Base-by-base conservation (phyloP, 2,797 vertebrate genomes). In the Somateria mollissima region DNA sequence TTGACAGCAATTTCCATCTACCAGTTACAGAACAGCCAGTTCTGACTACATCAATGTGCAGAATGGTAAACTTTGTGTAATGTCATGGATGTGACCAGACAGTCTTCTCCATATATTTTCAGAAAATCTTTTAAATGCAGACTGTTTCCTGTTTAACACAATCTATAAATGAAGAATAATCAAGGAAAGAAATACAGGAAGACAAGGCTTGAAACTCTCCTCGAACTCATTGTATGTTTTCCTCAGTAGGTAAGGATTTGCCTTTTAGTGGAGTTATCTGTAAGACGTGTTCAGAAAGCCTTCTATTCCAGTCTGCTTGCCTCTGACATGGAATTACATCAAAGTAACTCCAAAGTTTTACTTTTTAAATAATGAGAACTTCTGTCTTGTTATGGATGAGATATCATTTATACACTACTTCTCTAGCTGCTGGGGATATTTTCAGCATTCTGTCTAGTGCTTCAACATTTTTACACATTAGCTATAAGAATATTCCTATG, bases 391-490 rank as follows among this genome's bases (percentile, higher is more conserved):
- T 66, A 2, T 21, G 16, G 57, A 25, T 70, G 39, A 66, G 67
- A 73, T n/a, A 16, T 4, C 27, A 64, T 34, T 57, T 47, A 27
- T 22, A 37, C 2, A 3, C 25, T 66, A 97, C 97, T 97, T 98
- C 96, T 92, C 65, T 92, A 82, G 96, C 96, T 27, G 74, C 73
- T 57, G 75, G 92, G 62, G 94, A 96, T 10, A 92, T 56, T 89
- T 98, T 97, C 49, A 98, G 93, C 80, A 93, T 96, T 84, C 94
- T 97, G 64, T 97, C 96, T 80, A 72, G 97, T 74, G 97, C 98
- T 90, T 97, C 97, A 45, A 97, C 58, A 6, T 92, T 94, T 93
- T 88, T 79, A 47, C 96, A 97, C 32, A 97, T 51, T 28, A 98
- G 91, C 97, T 97, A 97, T 67, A 98, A 95, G 78, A 98, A 96